These are phyloP conservation scores for Chrysoperla carnea DNA, from an alignment of 1,140 invertebrate genomes.

Conservation along the genomic window DNA sequence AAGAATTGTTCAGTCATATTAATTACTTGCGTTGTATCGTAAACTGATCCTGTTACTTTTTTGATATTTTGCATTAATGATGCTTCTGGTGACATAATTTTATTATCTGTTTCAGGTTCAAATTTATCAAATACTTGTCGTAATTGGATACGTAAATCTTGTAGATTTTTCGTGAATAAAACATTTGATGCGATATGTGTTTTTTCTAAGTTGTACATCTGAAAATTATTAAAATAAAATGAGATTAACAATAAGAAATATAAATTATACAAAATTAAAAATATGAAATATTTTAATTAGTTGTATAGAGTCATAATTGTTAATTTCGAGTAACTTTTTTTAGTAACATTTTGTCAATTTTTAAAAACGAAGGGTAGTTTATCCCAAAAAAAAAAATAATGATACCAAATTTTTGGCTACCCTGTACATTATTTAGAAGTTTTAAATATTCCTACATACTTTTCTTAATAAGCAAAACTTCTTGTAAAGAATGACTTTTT, in stretches of 20 bases:
- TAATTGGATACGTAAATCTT: slow-evolving; percentile 17
- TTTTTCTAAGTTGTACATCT: slow-evolving; percentile 27
- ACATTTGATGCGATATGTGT: slow-evolving; percentile 22
- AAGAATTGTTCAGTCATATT: slow-evolving; percentile 22
- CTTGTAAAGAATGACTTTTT: too few species aligned
- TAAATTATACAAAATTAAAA: background rate
- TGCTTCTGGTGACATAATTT: slow-evolving; percentile 5
- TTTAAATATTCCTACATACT: too few species aligned
- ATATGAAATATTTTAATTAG: background rate
- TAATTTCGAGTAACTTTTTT: too few species aligned
- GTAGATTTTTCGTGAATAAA: slow-evolving; percentile 23
- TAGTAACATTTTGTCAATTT: too few species aligned
- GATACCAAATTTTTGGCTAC: too few species aligned
- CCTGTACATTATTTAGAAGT: too few species aligned
- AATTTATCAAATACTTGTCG: slow-evolving; percentile 15
- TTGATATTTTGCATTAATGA: slow-evolving; percentile 19
- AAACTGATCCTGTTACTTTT: slow-evolving; percentile 15
- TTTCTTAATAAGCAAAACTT: too few species aligned
- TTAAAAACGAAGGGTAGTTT: too few species aligned
- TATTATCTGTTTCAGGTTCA: slow-evolving; percentile 7
- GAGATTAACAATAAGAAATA: background rate
- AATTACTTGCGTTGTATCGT: slow-evolving; percentile 16
- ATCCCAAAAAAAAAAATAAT: too few species aligned
- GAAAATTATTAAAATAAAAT: slow-evolving; percentile 7
- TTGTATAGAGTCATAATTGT: too few species aligned